phyloP scores from a whole-genome alignment of 2,113 vertebrate species.

The Saguinus imperator region DNA sequence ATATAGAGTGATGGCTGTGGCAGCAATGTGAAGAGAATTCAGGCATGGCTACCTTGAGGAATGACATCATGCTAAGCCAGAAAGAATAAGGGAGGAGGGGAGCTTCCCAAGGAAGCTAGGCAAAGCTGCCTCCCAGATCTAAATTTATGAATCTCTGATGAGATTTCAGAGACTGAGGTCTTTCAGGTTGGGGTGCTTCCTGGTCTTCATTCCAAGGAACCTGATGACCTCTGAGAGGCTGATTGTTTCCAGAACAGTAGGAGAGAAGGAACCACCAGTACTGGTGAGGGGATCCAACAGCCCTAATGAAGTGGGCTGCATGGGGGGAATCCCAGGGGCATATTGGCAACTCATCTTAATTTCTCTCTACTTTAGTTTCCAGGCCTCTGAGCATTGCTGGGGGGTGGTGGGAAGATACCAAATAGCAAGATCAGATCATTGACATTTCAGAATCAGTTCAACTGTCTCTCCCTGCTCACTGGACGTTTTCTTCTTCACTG shows the following conservation, averaged over 20 bases:
- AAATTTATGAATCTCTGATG: neutral
- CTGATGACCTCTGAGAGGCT: slow-evolving; percentile 19
- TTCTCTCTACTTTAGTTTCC: slow-evolving; percentile 4
- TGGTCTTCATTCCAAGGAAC: slow-evolving; percentile 12
- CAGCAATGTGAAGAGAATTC: neutral
- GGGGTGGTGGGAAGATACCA: neutral
- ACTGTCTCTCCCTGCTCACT: neutral
- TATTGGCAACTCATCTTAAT: neutral
- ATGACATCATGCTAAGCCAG: neutral
- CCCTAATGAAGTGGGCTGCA: slow-evolving; percentile 44
- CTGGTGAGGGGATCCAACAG: neutral
- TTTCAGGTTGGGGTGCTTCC: neutral
- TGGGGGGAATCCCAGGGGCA: neutral
- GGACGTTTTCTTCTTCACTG: neutral
- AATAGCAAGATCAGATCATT: neutral
- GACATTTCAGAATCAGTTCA: neutral
- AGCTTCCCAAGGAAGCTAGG: neutral
- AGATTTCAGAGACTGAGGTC: neutral
- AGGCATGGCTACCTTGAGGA: neutral
- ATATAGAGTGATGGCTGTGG: neutral
- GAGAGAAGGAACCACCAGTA: neutral
- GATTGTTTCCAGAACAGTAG: neutral
- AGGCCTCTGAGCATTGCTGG: neutral
- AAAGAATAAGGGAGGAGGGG: neutral
- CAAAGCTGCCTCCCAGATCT: neutral